A percentile compares a stretch with the other conserved stretches of the same genome.
Conservation (phyloP, 2,113 vertebrate genomes). For the Eurypyga helias region DNA sequence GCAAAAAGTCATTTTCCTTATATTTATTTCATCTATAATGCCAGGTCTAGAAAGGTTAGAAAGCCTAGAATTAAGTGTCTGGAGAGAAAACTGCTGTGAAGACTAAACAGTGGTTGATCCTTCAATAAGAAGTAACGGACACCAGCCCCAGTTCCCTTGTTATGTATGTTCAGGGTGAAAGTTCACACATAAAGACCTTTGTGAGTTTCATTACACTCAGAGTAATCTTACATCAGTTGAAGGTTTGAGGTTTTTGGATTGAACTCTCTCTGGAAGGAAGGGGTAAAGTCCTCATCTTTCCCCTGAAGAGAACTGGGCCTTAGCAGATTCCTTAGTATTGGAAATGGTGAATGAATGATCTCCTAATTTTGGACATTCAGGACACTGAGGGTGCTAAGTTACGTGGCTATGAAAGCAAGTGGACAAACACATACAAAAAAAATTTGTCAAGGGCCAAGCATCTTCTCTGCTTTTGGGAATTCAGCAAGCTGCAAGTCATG, state of each 20-base stretch:
- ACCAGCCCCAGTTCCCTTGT: not conserved
- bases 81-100: not conserved
- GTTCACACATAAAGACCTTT: not conserved
- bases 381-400: not conserved
- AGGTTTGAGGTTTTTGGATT: not conserved
- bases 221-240: not conserved
- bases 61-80: not conserved
- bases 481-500: not conserved
- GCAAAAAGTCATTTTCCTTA: not conserved
- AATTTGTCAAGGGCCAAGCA: not conserved
- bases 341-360: not conserved
- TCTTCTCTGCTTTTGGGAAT: not conserved
- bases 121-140: not conserved
- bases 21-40: not conserved
- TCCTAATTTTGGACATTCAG: not conserved
- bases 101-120: not conserved
- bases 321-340: not conserved
- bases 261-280: not conserved
- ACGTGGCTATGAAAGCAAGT: not conserved
- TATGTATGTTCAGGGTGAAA: not conserved
- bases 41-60: not conserved
- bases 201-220: not conserved
- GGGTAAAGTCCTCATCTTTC: not conserved
- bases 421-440: not conserved
- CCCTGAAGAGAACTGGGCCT: not conserved